phyloP scores from a whole-genome alignment of 2,888 invertebrate species.

The Caenorhabditis macrosperma region DNA sequence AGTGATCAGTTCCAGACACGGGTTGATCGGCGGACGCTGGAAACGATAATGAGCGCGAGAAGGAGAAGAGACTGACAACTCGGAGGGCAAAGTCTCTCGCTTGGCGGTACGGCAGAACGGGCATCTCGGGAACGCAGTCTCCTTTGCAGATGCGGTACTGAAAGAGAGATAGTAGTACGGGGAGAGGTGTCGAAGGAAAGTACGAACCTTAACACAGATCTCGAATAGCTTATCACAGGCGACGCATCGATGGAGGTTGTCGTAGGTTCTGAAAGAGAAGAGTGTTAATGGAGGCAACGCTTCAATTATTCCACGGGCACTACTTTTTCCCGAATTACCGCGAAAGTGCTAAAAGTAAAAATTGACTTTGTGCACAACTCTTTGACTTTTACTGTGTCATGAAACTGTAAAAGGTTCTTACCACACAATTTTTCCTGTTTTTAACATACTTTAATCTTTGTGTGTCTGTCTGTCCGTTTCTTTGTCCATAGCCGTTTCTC shows the following conservation, averaged over 20 bases:
- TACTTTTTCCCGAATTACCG: too few relatives aligned
- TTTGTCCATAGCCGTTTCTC: too few relatives aligned
- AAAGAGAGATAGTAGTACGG: background rate
- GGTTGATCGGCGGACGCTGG: slow-evolving; percentile 39
- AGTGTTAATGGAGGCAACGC: too few relatives aligned
- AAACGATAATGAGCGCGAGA: background rate
- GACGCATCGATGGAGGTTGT: background rate
- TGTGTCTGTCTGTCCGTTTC: too few relatives aligned
- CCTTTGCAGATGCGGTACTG: slow-evolving; percentile 29
- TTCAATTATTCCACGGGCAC: too few relatives aligned
- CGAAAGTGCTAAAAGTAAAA: background rate
- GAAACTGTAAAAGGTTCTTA: too few relatives aligned
- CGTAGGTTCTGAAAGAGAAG: slow-evolving; percentile 31
- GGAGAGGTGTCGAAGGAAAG: background rate
- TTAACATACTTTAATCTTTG: too few relatives aligned
- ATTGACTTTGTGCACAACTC: too few relatives aligned
- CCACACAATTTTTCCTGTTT: too few relatives aligned
- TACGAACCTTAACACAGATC: slow-evolving; percentile 21
- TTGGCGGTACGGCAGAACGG: slow-evolving; percentile 30
- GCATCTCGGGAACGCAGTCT: slow-evolving; percentile 36
- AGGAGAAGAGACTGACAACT: slow-evolving; percentile 4
- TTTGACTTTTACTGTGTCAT: too few relatives aligned
- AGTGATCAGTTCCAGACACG: slow-evolving; percentile 36
- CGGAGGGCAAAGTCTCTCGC: slow-evolving; percentile 14
- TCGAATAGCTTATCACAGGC: slow-evolving; percentile 20